Evolutionary conservation across 2,888 invertebrate species (phyloP).

Genomic region (Girardia tigrina): DNA sequence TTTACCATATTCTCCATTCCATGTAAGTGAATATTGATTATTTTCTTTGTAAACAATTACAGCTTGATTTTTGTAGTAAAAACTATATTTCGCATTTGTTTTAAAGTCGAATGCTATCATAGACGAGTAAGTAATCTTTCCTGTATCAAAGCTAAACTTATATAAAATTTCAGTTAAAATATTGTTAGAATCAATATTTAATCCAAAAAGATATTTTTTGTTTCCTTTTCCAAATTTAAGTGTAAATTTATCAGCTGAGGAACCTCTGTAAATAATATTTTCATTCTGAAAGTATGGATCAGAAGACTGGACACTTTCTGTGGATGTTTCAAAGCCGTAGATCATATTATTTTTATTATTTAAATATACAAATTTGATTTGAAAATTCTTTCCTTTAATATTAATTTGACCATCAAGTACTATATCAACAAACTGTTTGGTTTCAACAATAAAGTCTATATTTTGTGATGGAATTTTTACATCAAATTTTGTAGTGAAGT

Average conservation of each 20-base stretch:
- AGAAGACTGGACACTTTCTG: neutral
- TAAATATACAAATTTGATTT: constrained; percentile 1
- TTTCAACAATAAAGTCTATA: neutral
- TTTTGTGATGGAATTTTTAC: neutral
- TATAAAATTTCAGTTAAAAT: neutral
- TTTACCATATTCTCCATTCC: constrained; percentile 11
- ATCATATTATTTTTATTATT: neutral
- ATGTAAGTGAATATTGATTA: neutral
- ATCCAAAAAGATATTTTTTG: neutral
- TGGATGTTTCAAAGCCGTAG: neutral
- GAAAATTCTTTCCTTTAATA: neutral
- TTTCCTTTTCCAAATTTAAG: neutral
- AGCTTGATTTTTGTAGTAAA: neutral
- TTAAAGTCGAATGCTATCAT: neutral
- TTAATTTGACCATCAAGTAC: neutral
- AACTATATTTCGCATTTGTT: neutral
- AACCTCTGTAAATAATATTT: neutral
- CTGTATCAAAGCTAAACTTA: neutral
- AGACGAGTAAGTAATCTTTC: neutral
- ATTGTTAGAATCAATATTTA: neutral
- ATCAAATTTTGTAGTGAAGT: neutral
- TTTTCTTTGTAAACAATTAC: neutral
- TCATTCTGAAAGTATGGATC: neutral
- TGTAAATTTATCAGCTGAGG: neutral
- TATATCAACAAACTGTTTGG: neutral